Evolutionary conservation across 2,797 vertebrate species (phyloP), one percentile per base, ranked within the genome.

Genomic region (Pseudocheirus occidentalis): DNA sequence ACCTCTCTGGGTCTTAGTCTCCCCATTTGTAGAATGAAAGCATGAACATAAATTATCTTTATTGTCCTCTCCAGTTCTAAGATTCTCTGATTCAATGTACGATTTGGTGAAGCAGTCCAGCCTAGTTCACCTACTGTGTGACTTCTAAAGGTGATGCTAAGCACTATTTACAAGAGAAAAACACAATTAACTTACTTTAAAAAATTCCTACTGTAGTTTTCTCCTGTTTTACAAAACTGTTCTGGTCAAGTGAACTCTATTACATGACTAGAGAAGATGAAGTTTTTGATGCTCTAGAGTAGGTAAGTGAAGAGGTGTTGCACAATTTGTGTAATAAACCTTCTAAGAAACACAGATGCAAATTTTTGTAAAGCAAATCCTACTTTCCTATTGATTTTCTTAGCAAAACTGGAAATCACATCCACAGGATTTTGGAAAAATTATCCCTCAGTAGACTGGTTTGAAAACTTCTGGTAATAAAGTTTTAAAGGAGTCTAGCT

Each of bases 181-280:
- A 66, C 11, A 91, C 73, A 94, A n/a, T 55, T 50, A 31, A 31
- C 55, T 9, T 6, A 18, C n/a, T 95, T 95, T 40, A n/a, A 93
- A 95, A 94, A 31, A 56, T n/a, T 90, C 91, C 91, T 94, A 31
- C 62, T 57, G 50, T 24, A 94, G 87, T 50, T 90, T 40, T 91
- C 87, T 55, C 34, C 93, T 57, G 52, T 92, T 52, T 95, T 91
- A 87, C 91, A 95, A 95, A 95, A 91, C 62, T 56, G 73, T 56
- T 96, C 50, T 90, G 53, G 58, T 95, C 94, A 62, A 73, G 13
- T 31, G 94, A 94, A 55, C 93, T 96, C 13, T 97, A 56, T 95
- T 92, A 54, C 55, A 81, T 81, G n/a, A 81, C 16, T n/a, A n/a
- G 7, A 81, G 3, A 81, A 81, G 18, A 81, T 81, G n/a, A 2